Evolutionary conservation across 1,140 invertebrate species (phyloP).

Genomic region (Archivesica marissinica): DNA sequence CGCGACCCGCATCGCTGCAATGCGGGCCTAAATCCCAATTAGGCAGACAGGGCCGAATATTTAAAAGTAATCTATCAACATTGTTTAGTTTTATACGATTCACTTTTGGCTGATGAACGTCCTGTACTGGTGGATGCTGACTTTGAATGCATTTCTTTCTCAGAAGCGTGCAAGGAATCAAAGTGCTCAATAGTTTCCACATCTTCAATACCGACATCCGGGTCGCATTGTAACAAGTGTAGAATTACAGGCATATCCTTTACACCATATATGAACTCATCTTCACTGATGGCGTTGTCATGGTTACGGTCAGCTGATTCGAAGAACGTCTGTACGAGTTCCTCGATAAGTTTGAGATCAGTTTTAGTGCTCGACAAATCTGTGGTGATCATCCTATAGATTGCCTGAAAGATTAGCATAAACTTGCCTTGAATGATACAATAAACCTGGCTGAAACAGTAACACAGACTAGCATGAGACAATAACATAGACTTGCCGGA

Average conservation of each 20-base stretch:
- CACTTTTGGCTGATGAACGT: not conserved
- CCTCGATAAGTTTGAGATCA: conserved; percentile 31
- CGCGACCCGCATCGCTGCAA: too few relatives aligned
- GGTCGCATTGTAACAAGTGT: conserved; percentile 65
- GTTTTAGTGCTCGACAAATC: conserved; percentile 34
- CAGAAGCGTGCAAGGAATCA: conserved; percentile 9
- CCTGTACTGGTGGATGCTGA: not conserved
- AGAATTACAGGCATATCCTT: conserved; percentile 57
- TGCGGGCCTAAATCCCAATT: too few relatives aligned
- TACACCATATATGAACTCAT: conserved; percentile 63
- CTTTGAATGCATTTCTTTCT: not conserved
- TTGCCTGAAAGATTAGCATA: conserved; percentile 66
- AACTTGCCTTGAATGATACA: too few relatives aligned
- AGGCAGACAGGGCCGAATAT: too few relatives aligned
- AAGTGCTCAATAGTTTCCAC: conserved; percentile 6
- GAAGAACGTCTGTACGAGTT: conserved; percentile 60
- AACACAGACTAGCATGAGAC: too few relatives aligned
- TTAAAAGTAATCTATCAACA: too few relatives aligned
- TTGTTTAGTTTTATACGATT: not conserved
- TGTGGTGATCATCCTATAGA: conserved; percentile 64
- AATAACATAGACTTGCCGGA: too few relatives aligned
- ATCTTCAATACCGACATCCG: conserved; percentile 8
- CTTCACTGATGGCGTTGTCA: conserved; percentile 63
- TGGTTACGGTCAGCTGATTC: conserved; percentile 56
- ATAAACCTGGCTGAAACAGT: too few relatives aligned